Base-by-base conservation (phyloP, 35 echinoderm and acorn worm genomes). In the Ophioderma brevispina region DNA sequence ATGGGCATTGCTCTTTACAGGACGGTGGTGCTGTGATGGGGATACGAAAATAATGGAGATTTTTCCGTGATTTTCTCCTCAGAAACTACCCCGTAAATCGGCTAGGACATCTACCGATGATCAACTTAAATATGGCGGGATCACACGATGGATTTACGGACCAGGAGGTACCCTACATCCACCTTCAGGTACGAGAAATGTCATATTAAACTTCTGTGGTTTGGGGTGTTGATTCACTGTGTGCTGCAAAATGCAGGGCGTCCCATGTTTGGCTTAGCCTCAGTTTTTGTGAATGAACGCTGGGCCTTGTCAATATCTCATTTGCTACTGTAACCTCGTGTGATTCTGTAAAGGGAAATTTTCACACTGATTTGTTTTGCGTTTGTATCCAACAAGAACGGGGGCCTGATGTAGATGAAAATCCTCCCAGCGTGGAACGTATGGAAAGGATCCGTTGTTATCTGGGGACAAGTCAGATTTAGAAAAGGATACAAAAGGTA, bases 341-440 rank as follows among this genome's bases (percentile, higher is more conserved):
- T 63, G 50, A 86, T 75, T 75, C 38, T 35, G 55, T 52, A 84
- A 31, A 46, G 40, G 40, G 39, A 33, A 49, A 59, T 49, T 8
- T 36, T 31, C 17, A 19, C 38, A 35, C 37, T 33, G 36, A 35
- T 38, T 41, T 56, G 36, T 75, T 33, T 36, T 79, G 10, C 33
- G 31, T 75, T 80, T 30, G 36, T 41, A 31, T 35, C 76, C 85
- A 82, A 91, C 90, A 78, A n/a, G n/a, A n/a, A n/a, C n/a, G n/a
- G n/a, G 90, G 85, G 25, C 90, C 90, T 49, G 90, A 91, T 79
- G 90, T 91, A 40, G 90, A 91, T 85, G 90, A 91, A 55, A 59
- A 38, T 34, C 80, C 88, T 40, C 32, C 80, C 33, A 35, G 77
- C 59, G 81, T 77, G 32, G 77, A 38, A 35, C 80, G 90, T 80